Base-by-base conservation (phyloP, 2,888 invertebrate genomes). In the Lypha dubia region DNA sequence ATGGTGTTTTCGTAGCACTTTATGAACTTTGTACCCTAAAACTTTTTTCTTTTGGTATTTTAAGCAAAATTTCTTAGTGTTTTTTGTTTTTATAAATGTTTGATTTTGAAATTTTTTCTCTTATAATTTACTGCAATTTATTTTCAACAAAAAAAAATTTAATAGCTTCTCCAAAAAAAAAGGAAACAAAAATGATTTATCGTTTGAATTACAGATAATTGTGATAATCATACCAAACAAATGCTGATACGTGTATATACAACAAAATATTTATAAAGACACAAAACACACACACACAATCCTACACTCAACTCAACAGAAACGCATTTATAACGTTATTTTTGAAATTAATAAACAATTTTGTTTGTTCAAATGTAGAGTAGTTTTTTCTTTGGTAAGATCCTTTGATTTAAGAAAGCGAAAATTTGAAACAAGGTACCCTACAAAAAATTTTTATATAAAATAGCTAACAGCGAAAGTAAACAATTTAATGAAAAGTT, bases 141-240 rank as follows among this genome's bases (percentile, higher is more conserved):
- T 73, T 58, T 79, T 65, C 49, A 73, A 79, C 49, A 22, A 15
- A 65, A 44, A 73, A 71, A 28, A 46, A 58, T 79, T 79, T 79
- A 79, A 79, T 79, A 49, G 65, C 79, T 51, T 51, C 70, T 63
- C 62, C 56, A 65, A 56, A 71, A 76, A n/a, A 74, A 75, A 81
- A 49, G 41, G 65, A 68, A 75, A 74, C 62, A 56, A 76, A 71
- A 90, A 89, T 90, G 91, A 91, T 90, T 91, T 90, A 90, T 91
- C 88, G 90, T 88, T 88, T 87, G 89, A 90, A 90, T 90, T 90
- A 89, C 88, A 89, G 89, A 91, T 90, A 91, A 90, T 90, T 90
- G 90, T 90, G 89, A 90, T 90, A 90, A 90, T 90, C 77, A 81
- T 84, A 70, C 70, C 81, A 70, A 76, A 76, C 75, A 65, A 79